phyloP scores from a whole-genome alignment of 2,888 invertebrate genomes.

The Ctenicera cuprea region DNA sequence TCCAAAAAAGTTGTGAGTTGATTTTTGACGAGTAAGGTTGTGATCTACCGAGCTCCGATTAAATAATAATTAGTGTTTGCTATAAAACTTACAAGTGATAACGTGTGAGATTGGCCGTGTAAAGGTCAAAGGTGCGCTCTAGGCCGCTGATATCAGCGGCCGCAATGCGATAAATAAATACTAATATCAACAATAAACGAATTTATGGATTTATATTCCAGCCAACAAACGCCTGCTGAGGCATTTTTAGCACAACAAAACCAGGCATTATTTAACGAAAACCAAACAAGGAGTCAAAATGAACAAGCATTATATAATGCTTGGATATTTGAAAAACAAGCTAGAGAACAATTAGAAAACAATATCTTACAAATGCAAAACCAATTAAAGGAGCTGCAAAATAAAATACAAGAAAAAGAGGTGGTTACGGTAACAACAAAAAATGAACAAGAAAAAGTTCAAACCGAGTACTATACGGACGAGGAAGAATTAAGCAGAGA shows the following conservation, averaged over 20 bases:
- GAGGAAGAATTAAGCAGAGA: constrained; percentile 39
- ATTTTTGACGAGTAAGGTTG: constrained; percentile 27
- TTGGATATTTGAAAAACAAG: constrained; percentile 35
- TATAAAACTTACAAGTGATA: constrained; percentile 9
- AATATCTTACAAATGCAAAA: constrained; percentile 31
- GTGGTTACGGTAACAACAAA: constrained; percentile 19
- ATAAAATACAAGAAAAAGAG: constrained; percentile 31
- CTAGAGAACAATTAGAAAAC: constrained; percentile 32
- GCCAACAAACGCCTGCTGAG: constrained; percentile 20
- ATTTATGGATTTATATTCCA: constrained; percentile 23
- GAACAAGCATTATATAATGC: constrained; percentile 38
- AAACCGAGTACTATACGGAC: constrained; percentile 34
- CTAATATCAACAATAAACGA: constrained; percentile 22
- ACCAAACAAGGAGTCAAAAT: constrained; percentile 33
- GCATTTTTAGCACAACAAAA: constrained; percentile 30
- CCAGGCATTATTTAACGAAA: constrained; percentile 33
- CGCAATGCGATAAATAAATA: constrained; percentile 29
- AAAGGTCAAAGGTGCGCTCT: constrained; percentile 21
- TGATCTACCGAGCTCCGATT: constrained; percentile 20
- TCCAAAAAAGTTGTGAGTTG: too few relatives aligned
- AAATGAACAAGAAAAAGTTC: constrained; percentile 27
- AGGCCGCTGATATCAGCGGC: constrained; percentile 5
- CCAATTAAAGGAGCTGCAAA: constrained; percentile 36
- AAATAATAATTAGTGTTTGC: constrained; percentile 15
- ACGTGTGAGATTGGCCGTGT: constrained; percentile 14